Evolutionary conservation across 1,140 invertebrate species (phyloP).

Genomic region (Zophobas atratus): DNA sequence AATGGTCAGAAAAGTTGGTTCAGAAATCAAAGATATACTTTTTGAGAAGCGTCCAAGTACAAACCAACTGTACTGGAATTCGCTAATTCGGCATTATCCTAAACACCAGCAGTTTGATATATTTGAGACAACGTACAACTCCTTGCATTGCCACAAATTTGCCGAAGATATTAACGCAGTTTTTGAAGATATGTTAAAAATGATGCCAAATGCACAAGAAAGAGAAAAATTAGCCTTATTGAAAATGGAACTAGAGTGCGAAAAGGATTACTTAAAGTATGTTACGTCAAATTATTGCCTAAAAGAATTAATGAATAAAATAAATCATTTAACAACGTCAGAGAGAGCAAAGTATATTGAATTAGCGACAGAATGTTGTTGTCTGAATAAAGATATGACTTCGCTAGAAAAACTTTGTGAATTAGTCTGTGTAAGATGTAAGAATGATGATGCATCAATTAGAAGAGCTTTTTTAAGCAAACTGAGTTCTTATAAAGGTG

Average conservation of each 20-base stretch:
- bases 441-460: slow-evolving; percentile 11
- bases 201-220: background rate
- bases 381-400: slow-evolving; percentile 10
- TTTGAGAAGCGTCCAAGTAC: background rate
- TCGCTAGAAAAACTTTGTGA: slow-evolving; percentile 11
- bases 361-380: slow-evolving; percentile 1
- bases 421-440: slow-evolving; percentile 13
- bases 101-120: slow-evolving; percentile 38
- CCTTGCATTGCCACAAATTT: slow-evolving; percentile 12
- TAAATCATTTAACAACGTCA: background rate
- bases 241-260: background rate
- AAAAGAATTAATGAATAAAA: background rate
- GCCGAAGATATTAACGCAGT: slow-evolving; percentile 9
- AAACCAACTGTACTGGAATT: slow-evolving; percentile 3
- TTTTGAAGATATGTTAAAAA: background rate
- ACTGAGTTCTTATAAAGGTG: background rate
- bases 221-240: background rate
- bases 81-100: slow-evolving; percentile 4
- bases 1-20: slow-evolving; percentile 13
- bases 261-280: background rate
- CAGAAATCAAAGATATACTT: slow-evolving; percentile 8
- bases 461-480: background rate
- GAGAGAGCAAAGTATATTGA: background rate
- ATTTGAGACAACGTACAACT: slow-evolving; percentile 12
- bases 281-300: background rate